phyloP scores from a whole-genome alignment of 64 coral and sea anemone genomes.

The Platygyra sinensis region DNA sequence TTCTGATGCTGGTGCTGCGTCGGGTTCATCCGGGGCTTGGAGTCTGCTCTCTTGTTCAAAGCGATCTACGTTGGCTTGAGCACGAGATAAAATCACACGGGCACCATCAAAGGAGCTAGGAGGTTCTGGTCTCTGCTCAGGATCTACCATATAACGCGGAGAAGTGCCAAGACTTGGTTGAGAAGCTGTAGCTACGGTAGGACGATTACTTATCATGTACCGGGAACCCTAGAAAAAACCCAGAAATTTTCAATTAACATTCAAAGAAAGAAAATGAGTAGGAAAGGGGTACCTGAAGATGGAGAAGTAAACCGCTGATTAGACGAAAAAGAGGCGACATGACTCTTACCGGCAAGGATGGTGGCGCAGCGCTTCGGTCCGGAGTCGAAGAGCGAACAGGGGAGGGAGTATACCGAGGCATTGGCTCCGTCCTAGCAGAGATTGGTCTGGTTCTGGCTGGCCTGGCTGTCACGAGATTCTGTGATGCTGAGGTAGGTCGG shows the following conservation, averaged over 20 bases:
- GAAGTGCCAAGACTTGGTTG: conserved; percentile 59
- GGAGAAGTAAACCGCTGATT: no score
- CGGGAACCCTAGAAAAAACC: conserved; percentile 10
- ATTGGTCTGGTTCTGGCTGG: conserved; percentile 33
- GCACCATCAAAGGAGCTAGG: conserved; percentile 41
- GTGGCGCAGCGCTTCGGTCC: neutral
- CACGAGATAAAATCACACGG: conserved; percentile 35
- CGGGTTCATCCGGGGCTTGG: conserved; percentile 2
- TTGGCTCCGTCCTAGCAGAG: conserved; percentile 39
- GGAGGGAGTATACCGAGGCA: conserved; percentile 3
- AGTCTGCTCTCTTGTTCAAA: conserved; percentile 38
- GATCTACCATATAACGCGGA: conserved; percentile 53
- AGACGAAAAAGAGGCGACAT: no score
- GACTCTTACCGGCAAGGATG: conserved; percentile 9
- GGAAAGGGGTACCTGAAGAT: no score
- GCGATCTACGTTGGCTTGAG: conserved; percentile 48
- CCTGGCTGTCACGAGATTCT: neutral
- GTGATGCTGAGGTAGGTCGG: conserved; percentile 50
- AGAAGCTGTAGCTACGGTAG: conserved; percentile 34
- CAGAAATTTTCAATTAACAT: neutral
- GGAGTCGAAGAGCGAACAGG: neutral
- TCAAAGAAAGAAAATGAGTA: no score
- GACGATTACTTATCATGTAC: conserved; percentile 23
- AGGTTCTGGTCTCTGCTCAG: conserved; percentile 22
- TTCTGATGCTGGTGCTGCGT: neutral